These are phyloP conservation scores for Belgica antarctica DNA, from an alignment of 2,888 invertebrate genomes.

Conservation along the genomic window DNA sequence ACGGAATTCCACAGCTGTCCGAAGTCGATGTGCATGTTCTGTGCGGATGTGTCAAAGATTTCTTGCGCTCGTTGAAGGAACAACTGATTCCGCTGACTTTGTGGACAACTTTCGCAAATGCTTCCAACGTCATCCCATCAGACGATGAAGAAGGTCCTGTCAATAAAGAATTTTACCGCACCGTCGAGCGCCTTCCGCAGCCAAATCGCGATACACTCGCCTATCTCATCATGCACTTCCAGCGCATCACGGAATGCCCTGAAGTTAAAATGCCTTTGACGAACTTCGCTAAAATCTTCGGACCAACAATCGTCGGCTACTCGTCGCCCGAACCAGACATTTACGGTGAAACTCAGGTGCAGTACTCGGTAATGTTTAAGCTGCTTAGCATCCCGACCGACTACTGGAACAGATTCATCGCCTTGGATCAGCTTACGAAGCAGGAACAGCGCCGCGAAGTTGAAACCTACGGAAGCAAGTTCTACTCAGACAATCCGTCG, in stretches of 20 bases:
- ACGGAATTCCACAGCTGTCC: constrained; percentile 75
- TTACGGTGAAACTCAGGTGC: constrained; percentile 74
- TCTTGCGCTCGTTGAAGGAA: constrained; percentile 83
- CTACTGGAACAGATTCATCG: constrained; percentile 73
- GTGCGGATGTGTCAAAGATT: constrained; percentile 93
- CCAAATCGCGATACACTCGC: constrained; percentile 95
- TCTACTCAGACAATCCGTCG: constrained; percentile 49
- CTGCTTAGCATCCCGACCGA: constrained; percentile 69
- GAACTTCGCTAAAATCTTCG: constrained; percentile 89
- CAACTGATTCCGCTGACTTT: constrained; percentile 79
- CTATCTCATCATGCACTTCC: constrained; percentile 85
- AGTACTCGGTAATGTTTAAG: constrained; percentile 69
- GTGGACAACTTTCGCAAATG: constrained; percentile 66
- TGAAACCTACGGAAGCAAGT: constrained; percentile 47
- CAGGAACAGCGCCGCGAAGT: not conserved
- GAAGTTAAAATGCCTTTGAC: constrained; percentile 89
- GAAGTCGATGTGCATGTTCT: constrained; percentile 80
- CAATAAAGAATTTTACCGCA: constrained; percentile 61
- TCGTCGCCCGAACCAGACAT: constrained; percentile 73
- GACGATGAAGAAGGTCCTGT: constrained; percentile 62
- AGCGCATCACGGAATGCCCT: constrained; percentile 76
- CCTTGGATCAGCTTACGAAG: constrained; percentile 52
- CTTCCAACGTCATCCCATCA: constrained; percentile 56
- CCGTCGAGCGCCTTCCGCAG: constrained; percentile 80
- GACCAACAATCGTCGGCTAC: constrained; percentile 90